Evolutionary conservation across 2,888 invertebrate genomes (phyloP).

Genomic region (Athetis lepigone): DNA sequence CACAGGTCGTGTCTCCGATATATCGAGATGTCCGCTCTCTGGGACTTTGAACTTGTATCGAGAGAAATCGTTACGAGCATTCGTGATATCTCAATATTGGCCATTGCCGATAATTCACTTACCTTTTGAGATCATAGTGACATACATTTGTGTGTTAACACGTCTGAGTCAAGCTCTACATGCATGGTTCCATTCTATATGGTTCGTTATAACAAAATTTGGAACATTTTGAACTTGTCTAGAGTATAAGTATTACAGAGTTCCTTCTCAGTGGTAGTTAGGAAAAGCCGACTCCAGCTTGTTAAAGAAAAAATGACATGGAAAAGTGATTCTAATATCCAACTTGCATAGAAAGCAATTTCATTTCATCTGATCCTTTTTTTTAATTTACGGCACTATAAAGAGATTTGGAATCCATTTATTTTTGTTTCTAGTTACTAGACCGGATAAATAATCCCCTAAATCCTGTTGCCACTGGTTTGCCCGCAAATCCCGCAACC

Average conservation of each 20-base stretch:
- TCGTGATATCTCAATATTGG: constrained; percentile 52
- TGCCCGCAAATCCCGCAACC: constrained; percentile 22
- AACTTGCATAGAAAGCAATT: no score
- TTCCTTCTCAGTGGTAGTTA: no score
- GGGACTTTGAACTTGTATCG: constrained; percentile 58
- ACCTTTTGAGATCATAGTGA: constrained; percentile 36
- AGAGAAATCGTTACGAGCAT: constrained; percentile 52
- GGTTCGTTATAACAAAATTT: no score
- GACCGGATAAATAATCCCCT: constrained; percentile 7
- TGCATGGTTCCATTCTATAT: no score
- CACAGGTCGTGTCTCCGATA: constrained; percentile 31
- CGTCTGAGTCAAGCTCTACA: constrained; percentile 5
- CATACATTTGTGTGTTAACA: constrained; percentile 44
- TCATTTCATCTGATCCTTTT: no score
- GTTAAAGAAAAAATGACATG: no score
- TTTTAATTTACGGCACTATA: constrained; percentile 7
- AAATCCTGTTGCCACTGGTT: constrained; percentile 32
- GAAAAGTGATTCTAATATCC: no score
- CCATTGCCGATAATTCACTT: constrained; percentile 28
- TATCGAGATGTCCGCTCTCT: constrained; percentile 26
- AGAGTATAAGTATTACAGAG: no score
- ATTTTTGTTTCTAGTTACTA: constrained; percentile 27
- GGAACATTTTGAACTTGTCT: no score
- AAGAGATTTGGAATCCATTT: background rate
- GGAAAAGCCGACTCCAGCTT: no score